These are phyloP conservation scores for Nannoperca australis DNA, from an alignment of 2,797 vertebrate genomes.

Conservation along the genomic window DNA sequence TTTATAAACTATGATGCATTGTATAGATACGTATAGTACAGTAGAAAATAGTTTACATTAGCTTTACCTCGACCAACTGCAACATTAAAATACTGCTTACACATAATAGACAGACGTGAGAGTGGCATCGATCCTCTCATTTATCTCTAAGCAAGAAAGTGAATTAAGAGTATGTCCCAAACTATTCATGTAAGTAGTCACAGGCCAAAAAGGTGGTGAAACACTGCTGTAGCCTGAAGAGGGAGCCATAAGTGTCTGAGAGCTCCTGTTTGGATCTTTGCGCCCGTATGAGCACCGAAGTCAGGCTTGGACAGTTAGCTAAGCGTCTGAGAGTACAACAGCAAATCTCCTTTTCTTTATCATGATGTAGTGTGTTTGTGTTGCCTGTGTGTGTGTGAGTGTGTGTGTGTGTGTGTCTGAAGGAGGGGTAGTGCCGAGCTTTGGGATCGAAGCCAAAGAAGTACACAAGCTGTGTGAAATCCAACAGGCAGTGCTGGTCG, in stretches of 20 bases:
- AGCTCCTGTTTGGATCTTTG: constrained; percentile 47
- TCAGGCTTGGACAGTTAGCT: constrained; percentile 73
- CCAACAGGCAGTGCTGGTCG: constrained; percentile 73
- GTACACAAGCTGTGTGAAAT: constrained; percentile 80
- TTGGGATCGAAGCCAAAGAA: constrained; percentile 78
- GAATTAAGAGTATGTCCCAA: background rate
- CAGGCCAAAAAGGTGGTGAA: background rate
- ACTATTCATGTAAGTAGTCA: constrained; percentile 4
- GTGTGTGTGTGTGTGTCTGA: constrained; percentile 17
- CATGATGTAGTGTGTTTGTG: constrained; percentile 37
- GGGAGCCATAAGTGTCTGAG: constrained; percentile 1
- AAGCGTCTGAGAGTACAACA: constrained; percentile 69
- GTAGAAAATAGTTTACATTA: background rate
- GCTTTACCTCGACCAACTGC: background rate
- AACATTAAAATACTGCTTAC: background rate
- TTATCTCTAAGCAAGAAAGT: background rate
- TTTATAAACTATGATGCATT: background rate
- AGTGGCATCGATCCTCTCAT: background rate
- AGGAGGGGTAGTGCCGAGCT: constrained; percentile 64
- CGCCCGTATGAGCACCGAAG: constrained; percentile 22
- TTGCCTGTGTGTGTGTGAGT: constrained; percentile 13
- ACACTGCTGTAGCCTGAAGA: background rate
- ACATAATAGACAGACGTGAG: background rate
- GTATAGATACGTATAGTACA: background rate
- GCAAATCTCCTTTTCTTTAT: constrained; percentile 42